A percentile compares a stretch with the other conserved stretches of the same genome.
These are phyloP conservation scores for Leistus spinibarbis DNA, from an alignment of 2,888 invertebrate species.

Conservation along the genomic window DNA sequence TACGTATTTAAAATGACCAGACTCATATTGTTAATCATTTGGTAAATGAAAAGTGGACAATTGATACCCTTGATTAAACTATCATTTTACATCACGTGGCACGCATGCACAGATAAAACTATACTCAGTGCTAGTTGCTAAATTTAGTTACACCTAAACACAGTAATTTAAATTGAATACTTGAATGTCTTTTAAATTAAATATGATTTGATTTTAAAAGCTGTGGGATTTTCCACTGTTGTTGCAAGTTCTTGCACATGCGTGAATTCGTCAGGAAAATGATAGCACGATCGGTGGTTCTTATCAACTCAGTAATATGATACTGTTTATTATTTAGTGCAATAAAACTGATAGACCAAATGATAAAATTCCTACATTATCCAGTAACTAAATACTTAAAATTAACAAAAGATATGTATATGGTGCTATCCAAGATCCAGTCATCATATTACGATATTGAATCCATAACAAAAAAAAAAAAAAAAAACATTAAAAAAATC, in stretches of 20 bases:
- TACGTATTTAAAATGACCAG: slow-evolving; percentile 26
- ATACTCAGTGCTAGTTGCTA: too few species aligned
- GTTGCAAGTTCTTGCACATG: too few species aligned
- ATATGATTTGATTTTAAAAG: too few species aligned
- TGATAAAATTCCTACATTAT: background rate
- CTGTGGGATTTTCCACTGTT: too few species aligned
- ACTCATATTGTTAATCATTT: slow-evolving; percentile 22
- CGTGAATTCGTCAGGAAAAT: too few species aligned
- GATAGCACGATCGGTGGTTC: too few species aligned
- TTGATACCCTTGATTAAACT: background rate
- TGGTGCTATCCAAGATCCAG: background rate
- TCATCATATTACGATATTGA: background rate
- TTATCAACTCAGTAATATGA: background rate
- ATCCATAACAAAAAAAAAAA: too few species aligned
- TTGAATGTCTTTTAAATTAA: too few species aligned
- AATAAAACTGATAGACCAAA: background rate
- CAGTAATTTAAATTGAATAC: too few species aligned
- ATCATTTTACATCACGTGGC: background rate
- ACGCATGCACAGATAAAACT: too few species aligned
- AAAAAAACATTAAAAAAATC: too few species aligned
- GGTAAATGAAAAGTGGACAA: slow-evolving; percentile 9
- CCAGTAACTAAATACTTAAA: background rate
- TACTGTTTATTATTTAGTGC: background rate
- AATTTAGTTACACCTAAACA: too few species aligned
- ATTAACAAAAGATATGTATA: background rate